A percentile compares a stretch with the other conserved stretches of the same genome.
Evolutionary conservation across 2,113 vertebrate genomes (phyloP).

Genomic region (Pterocles burchelli): DNA sequence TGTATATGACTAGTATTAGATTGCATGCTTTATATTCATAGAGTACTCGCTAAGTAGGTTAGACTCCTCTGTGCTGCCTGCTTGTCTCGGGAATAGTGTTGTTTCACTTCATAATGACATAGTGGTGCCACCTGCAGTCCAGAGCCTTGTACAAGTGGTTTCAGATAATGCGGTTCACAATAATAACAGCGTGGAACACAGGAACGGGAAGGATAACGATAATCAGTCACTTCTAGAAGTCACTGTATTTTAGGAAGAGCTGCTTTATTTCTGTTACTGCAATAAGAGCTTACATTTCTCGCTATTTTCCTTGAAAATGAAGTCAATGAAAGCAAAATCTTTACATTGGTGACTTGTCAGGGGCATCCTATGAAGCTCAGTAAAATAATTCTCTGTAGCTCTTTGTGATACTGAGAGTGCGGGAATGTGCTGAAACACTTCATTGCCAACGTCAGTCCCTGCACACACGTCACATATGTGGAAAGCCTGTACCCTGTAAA

Average conservation of each 20-base stretch:
- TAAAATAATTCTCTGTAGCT: background rate
- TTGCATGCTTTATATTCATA: background rate
- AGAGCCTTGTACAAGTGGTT: background rate
- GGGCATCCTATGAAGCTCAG: background rate
- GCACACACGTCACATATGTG: background rate
- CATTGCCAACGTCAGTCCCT: background rate
- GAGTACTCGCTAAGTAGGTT: background rate
- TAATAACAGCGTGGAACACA: background rate
- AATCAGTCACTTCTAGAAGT: background rate
- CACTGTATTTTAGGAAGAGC: background rate
- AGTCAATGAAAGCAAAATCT: background rate
- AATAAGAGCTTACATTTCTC: background rate
- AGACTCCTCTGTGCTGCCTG: background rate
- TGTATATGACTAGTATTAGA: background rate
- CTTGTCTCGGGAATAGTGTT: background rate
- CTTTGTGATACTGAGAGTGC: background rate
- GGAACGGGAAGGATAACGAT: background rate
- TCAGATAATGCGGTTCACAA: background rate
- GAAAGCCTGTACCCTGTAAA: background rate
- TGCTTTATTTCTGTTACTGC: background rate
- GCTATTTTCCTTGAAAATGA: background rate
- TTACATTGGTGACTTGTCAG: background rate
- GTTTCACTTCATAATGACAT: conserved; percentile 34
- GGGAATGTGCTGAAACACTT: background rate
- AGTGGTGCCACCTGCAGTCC: conserved; percentile 39